phyloP scores from a whole-genome alignment of 2,888 invertebrate genomes.

The Pegoplata infirma region DNA sequence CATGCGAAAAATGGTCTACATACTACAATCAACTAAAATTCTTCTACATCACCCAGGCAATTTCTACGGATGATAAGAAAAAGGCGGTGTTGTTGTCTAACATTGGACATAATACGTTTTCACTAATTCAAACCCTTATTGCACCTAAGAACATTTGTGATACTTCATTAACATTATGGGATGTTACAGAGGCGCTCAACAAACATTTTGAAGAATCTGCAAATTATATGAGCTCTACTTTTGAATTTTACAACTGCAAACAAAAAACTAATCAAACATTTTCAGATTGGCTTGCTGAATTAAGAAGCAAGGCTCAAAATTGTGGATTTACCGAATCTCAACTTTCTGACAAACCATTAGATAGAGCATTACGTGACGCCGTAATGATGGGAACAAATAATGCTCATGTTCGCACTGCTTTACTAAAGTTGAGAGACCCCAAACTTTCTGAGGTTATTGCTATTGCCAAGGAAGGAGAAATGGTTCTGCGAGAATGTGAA shows the following conservation, averaged over 20 bases:
- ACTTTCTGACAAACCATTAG: background rate
- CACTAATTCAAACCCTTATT: too few relatives aligned
- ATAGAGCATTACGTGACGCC: background rate
- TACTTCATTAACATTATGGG: too few relatives aligned
- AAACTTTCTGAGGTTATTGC: too few relatives aligned
- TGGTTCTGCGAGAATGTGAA: too few relatives aligned
- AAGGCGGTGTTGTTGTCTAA: too few relatives aligned
- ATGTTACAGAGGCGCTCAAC: background rate
- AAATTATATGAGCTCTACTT: conserved; percentile 5
- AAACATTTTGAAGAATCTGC: conserved; percentile 10
- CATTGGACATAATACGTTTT: too few relatives aligned
- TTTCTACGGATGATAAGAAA: background rate
- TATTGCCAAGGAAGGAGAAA: too few relatives aligned
- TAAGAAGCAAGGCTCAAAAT: conserved; percentile 7
- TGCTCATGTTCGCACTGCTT: background rate
- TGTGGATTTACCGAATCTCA: conserved; percentile 7
- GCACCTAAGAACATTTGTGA: too few relatives aligned
- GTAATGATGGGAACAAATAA: background rate
- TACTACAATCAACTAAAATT: conserved; percentile 5
- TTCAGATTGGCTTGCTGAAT: background rate
- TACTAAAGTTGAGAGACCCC: too few relatives aligned
- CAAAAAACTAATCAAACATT: background rate
- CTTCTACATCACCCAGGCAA: background rate
- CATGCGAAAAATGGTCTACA: background rate
- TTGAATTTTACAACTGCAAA: conserved; percentile 8